Conservation (phyloP, 2,888 invertebrate genomes). For the Brachypalpus laphriformis region DNA sequence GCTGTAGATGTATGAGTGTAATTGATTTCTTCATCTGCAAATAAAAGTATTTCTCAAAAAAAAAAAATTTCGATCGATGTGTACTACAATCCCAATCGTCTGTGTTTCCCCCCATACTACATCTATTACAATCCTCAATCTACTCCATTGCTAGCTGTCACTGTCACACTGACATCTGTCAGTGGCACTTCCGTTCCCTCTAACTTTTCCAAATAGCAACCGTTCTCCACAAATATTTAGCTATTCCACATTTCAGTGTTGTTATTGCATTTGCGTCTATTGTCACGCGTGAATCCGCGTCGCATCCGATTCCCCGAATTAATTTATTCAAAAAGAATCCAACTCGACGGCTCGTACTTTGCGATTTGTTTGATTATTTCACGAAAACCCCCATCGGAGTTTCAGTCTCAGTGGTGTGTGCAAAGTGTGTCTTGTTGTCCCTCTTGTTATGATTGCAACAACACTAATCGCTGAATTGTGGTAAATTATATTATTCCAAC, state of each 20-base stretch:
- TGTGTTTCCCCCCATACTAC: not conserved
- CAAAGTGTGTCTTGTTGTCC: slow-evolving; percentile 2
- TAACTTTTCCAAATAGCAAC: not conserved
- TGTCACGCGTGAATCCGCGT: not conserved
- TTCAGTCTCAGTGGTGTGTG: not conserved
- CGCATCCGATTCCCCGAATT: not conserved
- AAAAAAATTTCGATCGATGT: no score
- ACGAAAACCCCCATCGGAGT: not conserved
- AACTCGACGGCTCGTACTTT: not conserved
- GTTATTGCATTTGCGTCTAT: slow-evolving; percentile 20
- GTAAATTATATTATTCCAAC: no score
- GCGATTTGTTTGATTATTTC: not conserved
- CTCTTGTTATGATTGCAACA: slow-evolving; percentile 61
- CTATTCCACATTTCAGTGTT: slow-evolving; percentile 37
- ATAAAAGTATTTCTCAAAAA: no score
- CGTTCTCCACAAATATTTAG: slow-evolving; percentile 33
- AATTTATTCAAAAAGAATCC: not conserved
- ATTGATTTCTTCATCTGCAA: no score
- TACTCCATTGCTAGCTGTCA: slow-evolving; percentile 25
- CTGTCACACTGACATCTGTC: slow-evolving; percentile 26
- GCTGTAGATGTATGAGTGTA: no score
- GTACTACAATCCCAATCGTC: no score
- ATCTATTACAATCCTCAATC: slow-evolving; percentile 2
- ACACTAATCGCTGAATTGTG: slow-evolving; percentile 71
- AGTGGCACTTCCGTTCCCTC: slow-evolving; percentile 5